Percentiles rank a stretch among this genome's conserved stretches.
These are phyloP conservation scores for Macrochelys suwanniensis DNA, from an alignment of 2,797 vertebrate genomes.

Conservation along the genomic window DNA sequence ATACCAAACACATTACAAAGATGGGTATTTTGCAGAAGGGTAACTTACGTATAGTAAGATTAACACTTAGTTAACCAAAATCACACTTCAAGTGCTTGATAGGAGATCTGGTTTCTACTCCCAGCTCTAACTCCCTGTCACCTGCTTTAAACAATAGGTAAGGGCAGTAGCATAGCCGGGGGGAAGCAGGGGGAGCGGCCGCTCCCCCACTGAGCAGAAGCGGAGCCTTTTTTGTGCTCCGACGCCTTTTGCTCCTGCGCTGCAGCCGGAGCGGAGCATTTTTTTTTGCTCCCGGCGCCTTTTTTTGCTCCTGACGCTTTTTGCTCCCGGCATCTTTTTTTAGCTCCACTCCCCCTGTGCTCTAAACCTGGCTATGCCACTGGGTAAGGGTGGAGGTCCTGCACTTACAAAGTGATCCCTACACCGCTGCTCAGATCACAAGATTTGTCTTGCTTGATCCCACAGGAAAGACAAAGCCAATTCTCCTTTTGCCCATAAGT, in stretches of 20 bases:
- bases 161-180: too few species aligned
- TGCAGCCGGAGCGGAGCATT: too few species aligned
- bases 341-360: too few species aligned
- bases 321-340: too few species aligned
- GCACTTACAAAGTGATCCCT: not conserved
- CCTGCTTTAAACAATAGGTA: not conserved
- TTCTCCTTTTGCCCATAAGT: not conserved
- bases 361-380: too few species aligned
- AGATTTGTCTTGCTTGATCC: not conserved
- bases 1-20: not conserved
- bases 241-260: too few species aligned
- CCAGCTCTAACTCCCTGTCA: not conserved
- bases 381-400: not conserved
- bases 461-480: not conserved
- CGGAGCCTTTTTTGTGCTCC: too few species aligned
- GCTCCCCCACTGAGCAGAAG: too few species aligned
- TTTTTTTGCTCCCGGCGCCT: too few species aligned
- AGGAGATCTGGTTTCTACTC: not conserved
- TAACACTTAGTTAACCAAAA: not conserved
- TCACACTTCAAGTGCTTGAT: not conserved
- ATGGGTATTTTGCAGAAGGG: not conserved
- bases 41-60: not conserved
- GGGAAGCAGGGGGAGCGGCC: too few species aligned
- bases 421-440: not conserved
- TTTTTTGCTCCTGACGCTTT: too few species aligned